Evolutionary conservation across 2,888 invertebrate genomes (phyloP), one percentile per base, ranked within the genome.

Genomic region (Spodoptera littoralis): DNA sequence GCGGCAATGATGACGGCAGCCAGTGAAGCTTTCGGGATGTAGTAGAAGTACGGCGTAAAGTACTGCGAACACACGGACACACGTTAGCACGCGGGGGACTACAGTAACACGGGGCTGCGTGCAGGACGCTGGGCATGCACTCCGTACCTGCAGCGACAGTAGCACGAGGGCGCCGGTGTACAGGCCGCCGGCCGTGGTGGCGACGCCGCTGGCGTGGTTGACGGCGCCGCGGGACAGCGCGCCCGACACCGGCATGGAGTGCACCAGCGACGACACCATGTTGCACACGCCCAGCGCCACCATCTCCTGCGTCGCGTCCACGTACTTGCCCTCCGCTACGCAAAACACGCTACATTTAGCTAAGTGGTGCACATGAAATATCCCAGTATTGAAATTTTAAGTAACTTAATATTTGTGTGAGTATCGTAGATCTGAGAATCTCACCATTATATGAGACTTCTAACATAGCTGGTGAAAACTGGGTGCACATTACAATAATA

Each of bases 181-280:
- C 53, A 98, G 94, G 1, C 98, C 98, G 55, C 98, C 98, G 82
- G 98, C 96, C 13, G 98, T 98, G 44, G 98, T 97, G 84, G 96
- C 96, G 3, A 98, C 98, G 9, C 98, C 98, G 81, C 98, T 98
- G 30, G 98, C 98, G 89, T 98, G 98, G 95, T 99, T 99, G 42
- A 99, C 98, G 68, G 99, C 99, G 71, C 98, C 97, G 68, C 98
- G 96, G 6, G 98, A 97, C 87, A 98, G 97, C 4, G 98, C 98
- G 67, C 98, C 98, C 51, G 98, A 97, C 67, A 98, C 97, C 13
- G 99, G 98, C 96, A 98, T 98, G 1, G 98, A 97, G 52, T 97
- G 97, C 78, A 98, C 97, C 85, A 98, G 97, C 18, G 98, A 97
- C 2, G 98, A 98, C 60, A 97, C 93, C 60, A 98, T 96, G 92